Evolutionary conservation across 2,113 vertebrate genomes (phyloP), one percentile per base, ranked within the genome.

Genomic region (Podarcis cretensis): DNA sequence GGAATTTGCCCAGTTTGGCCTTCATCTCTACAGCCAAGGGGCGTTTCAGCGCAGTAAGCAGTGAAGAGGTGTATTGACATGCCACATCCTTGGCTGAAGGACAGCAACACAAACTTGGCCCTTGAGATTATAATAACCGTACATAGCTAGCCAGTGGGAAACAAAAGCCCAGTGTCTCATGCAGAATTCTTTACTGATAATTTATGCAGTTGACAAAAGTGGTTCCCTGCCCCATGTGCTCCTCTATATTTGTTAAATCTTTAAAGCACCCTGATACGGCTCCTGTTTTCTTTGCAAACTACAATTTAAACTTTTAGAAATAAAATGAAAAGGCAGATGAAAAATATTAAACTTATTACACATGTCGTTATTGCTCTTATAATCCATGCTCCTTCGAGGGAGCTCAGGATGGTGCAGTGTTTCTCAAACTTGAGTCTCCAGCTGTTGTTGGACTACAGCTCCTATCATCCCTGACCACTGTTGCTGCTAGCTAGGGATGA

Each of bases 141-240:
- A 9, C 9, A 0, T 14, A 83, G 40, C 65, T 69, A n/a, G 43
- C 14, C 5, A n/a, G 25, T 71, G 13, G 40, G n/a, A 66, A 81
- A 81, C 37, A 43, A 76, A 40, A 76, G 12, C 32, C 63, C n/a
- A 57, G 37, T 69, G 21, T 54, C 75, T 80, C 32, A 14, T 68
- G n/a, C 1, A 30, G 8, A 85, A 59, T 78, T 25, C 8, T 0
- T 35, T 32, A 21, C 21, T 0, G n/a, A 5, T 2, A 85, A 57
- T 0, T 0, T 54, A 2, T 32, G 4, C 23, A 18, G 0, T 0
- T 0, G 13, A 21, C 25, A 63, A 54, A 69, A 48, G 1, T 1
- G 6, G 48, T 8, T 84, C 32, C 0, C 18, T 25, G 3, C 3
- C 21, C 40, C 23, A 10, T 23, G 25, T 13, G 27, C 27, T 12